Conservation (phyloP, 2,797 vertebrate species). For the Myotis planiceps region DNA sequence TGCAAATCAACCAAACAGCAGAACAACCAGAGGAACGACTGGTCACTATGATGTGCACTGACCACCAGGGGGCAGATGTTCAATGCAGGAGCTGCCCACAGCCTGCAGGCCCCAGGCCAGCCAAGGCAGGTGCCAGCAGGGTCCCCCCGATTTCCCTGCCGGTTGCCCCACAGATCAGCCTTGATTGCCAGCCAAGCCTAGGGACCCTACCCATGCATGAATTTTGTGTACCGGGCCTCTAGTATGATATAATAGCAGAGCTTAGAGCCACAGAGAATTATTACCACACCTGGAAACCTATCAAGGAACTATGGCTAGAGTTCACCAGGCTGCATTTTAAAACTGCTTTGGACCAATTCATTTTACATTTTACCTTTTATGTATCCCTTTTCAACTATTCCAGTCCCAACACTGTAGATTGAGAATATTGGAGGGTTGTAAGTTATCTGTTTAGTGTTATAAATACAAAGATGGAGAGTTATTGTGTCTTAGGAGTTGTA, state of each 20-base stretch:
- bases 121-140: no score
- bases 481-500: neutral
- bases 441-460: neutral
- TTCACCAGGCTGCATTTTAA: neutral
- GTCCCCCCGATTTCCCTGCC: no score
- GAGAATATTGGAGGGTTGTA: neutral
- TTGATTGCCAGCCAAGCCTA: no score
- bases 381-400: neutral
- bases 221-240: no score
- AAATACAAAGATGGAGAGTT: neutral
- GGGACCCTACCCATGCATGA: no score
- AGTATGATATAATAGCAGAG: neutral
- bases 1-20: no score
- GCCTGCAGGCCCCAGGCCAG: no score
- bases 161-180: fast-evolving
- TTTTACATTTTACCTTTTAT: neutral
- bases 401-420: neutral
- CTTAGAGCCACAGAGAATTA: neutral
- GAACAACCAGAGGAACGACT: no score
- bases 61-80: no score
- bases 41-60: no score
- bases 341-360: neutral
- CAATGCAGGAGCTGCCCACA: no score
- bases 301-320: neutral
- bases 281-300: neutral